Conservation (phyloP, 1,140 invertebrate genomes). For the Dendrolimus kikuchii region DNA sequence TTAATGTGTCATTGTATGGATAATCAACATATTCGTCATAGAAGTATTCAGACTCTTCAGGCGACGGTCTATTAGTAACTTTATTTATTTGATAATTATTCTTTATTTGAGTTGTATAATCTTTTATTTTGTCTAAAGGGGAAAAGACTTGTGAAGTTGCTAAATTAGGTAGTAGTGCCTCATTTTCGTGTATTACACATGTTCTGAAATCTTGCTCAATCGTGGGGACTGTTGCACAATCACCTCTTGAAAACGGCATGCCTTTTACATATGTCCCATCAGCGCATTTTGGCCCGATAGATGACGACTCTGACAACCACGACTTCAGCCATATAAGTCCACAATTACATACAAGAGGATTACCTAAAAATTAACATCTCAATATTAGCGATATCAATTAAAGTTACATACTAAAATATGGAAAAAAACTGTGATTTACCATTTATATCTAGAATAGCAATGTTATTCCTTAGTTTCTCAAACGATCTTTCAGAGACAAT, state of each 20-base stretch:
- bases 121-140: slow-evolving; percentile 69
- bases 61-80: slow-evolving; percentile 70
- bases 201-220: slow-evolving; percentile 66
- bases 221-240: slow-evolving; percentile 72
- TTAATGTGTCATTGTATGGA: slow-evolving; percentile 74
- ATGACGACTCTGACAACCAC: slow-evolving; percentile 83
- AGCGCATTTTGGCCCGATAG: slow-evolving; percentile 81
- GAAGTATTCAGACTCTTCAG: slow-evolving; percentile 83
- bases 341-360: slow-evolving; percentile 87
- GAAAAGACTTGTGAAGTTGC: slow-evolving; percentile 70
- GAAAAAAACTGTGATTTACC: slow-evolving; percentile 72
- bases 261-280: slow-evolving; percentile 83
- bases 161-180: slow-evolving; percentile 71
- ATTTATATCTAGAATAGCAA: slow-evolving; percentile 88
- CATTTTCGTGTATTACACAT: slow-evolving; percentile 77
- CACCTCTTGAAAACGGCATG: slow-evolving; percentile 77
- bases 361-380: slow-evolving; percentile 75
- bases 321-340: slow-evolving; percentile 85
- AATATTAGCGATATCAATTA: too few species aligned
- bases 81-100: slow-evolving; percentile 53
- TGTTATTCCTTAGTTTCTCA: slow-evolving; percentile 82
- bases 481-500: slow-evolving; percentile 83
- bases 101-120: slow-evolving; percentile 54
- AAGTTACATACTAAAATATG: slow-evolving; percentile 2
- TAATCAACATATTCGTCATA: slow-evolving; percentile 88